Conservation (phyloP, 1,140 invertebrate genomes). For the Pseudomyrmex pallidus region DNA sequence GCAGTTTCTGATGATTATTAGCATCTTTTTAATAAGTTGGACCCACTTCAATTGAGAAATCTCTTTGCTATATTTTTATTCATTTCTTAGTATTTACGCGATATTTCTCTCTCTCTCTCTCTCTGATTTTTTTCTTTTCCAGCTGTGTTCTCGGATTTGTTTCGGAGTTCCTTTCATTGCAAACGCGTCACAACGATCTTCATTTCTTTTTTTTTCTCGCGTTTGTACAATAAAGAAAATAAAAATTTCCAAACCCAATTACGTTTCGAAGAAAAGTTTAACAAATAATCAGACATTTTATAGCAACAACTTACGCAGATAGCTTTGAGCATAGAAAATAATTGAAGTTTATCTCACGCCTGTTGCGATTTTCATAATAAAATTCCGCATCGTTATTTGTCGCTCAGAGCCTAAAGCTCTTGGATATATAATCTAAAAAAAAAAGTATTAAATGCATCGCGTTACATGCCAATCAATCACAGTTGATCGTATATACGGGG, state of each 20-base stretch:
- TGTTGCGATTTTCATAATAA: background rate
- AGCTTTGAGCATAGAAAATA: too few relatives aligned
- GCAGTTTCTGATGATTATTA: slow-evolving; percentile 25
- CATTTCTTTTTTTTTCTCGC: background rate
- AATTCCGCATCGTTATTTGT: slow-evolving; percentile 26
- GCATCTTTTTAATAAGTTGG: slow-evolving; percentile 10
- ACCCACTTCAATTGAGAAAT: background rate
- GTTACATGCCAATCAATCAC: slow-evolving; percentile 39
- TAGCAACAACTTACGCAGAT: too few relatives aligned
- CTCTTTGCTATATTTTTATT: slow-evolving; percentile 6
- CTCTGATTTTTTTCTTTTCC: background rate
- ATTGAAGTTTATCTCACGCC: too few relatives aligned
- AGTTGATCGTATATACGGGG: background rate
- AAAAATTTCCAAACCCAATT: background rate
- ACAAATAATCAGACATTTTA: too few relatives aligned
- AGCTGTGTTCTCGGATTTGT: too few relatives aligned
- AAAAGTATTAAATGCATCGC: slow-evolving; percentile 21
- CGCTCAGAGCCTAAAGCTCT: background rate
- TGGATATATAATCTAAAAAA: background rate
- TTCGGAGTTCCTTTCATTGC: background rate
- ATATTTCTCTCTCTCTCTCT: background rate
- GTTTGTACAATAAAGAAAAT: background rate
- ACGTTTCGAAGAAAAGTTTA: too few relatives aligned
- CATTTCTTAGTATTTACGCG: background rate
- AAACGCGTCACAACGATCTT: background rate